Evolutionary conservation across 1,140 invertebrate genomes (phyloP), one percentile per base, ranked within the genome.

Genomic region (Drosophila sechellia): DNA sequence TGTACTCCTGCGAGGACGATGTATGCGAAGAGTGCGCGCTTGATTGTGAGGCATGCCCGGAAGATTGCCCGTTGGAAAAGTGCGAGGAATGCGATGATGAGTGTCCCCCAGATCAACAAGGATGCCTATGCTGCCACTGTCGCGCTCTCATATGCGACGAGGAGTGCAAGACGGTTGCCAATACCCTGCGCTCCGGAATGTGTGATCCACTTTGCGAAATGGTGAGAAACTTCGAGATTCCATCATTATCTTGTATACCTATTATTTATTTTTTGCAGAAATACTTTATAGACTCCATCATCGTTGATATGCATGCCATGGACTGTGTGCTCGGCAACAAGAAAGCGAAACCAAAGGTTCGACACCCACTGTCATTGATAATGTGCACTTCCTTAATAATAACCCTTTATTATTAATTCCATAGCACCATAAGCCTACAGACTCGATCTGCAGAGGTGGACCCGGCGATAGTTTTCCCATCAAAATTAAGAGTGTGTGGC

Each of bases 241-340:
- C 13, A 1, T 13, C 10, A 13, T 39, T 13, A 13, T 39, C 3
- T 39, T 11, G 8, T n/a, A 34, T 5, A 42, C 4, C 4, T 0
- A 35, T 53, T 6, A 4, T 34, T 22, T 6, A 0, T 34, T 4
- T 69, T 11, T 56, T 13, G 17, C 52, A 92, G 90, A 90, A 89
- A 90, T 89, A 72, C 35, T 91, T 92, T 34, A 90, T 92, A 43
- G 90, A 92, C 34, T 92, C 90, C 0, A 77, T 92, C 4, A 89
- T 92, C 48, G 59, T 73, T 15, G 90, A 92, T 68, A 22, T 92
- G 58, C 66, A 91, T 11, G 68, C 79, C n/a, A 90, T 92, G 90
- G 81, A 92, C 2, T 64, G 90, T 60, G 86, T 89, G 52, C 59
- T 90, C 66, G 57, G 61, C 8, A 72, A 65, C 34, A 84, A 84